phyloP scores from a whole-genome alignment of 2,113 vertebrate species.

The Galemys pyrenaicus region DNA sequence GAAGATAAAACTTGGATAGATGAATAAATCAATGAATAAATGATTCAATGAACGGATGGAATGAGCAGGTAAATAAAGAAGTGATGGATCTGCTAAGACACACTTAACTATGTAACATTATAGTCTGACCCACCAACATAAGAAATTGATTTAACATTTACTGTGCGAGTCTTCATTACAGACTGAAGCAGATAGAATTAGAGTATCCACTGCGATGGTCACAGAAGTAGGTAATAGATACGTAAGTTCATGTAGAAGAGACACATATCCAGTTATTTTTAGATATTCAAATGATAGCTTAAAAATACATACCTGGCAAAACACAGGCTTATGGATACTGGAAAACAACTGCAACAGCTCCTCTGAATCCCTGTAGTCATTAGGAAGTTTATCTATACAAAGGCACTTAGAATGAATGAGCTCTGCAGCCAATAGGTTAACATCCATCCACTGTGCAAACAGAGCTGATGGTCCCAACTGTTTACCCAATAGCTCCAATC shows the following conservation, averaged over 20 bases:
- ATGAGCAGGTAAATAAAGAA: not conserved
- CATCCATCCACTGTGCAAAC: constrained; percentile 98
- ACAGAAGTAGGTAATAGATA: not conserved
- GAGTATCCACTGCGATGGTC: not conserved
- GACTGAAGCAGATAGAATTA: not conserved
- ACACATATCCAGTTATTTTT: not conserved
- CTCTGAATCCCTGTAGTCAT: constrained; percentile 90
- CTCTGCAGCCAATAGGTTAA: constrained; percentile 93
- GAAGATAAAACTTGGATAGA: not conserved
- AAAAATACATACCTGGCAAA: constrained; percentile 93
- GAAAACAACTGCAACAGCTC: constrained; percentile 93
- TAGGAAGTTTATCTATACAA: constrained; percentile 93
- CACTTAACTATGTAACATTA: not conserved
- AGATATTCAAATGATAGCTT: not conserved
- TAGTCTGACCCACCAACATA: not conserved
- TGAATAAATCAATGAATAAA: not conserved
- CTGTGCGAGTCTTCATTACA: not conserved
- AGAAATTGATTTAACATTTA: not conserved
- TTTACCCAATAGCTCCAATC: constrained; percentile 94
- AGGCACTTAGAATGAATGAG: constrained; percentile 98
- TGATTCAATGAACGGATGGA: not conserved
- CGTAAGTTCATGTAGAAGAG: not conserved
- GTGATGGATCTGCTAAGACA: not conserved
- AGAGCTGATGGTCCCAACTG: constrained; percentile 89
- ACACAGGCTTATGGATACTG: constrained; percentile 92